Evolutionary conservation across 2,888 invertebrate species (phyloP).

Genomic region (Cynaeus angustus): DNA sequence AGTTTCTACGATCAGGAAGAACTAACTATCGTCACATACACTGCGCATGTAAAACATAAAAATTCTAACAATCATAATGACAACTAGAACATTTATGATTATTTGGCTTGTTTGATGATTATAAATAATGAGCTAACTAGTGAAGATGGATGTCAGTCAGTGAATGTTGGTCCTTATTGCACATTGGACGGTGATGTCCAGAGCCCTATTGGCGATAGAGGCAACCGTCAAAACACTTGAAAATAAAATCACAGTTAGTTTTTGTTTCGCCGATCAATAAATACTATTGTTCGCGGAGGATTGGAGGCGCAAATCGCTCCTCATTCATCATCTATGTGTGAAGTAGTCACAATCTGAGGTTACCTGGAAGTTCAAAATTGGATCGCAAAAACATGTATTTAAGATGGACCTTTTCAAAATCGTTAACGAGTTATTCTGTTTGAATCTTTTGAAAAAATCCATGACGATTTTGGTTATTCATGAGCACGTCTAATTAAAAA

Average conservation of each 20-base stretch:
- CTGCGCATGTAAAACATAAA: constrained; percentile 63
- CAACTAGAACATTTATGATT: constrained; percentile 71
- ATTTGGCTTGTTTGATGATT: constrained; percentile 69
- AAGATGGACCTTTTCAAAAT: constrained; percentile 27
- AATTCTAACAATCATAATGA: constrained; percentile 67
- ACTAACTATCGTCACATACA: constrained; percentile 63
- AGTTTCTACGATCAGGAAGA: constrained; percentile 51
- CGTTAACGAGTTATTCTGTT: not conserved
- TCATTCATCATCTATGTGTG: constrained; percentile 17
- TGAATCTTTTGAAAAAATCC: constrained; percentile 33
- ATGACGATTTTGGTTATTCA: not conserved
- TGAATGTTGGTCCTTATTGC: constrained; percentile 73
- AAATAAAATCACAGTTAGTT: constrained; percentile 55
- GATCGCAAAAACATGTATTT: constrained; percentile 38
- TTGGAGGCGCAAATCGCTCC: constrained; percentile 29
- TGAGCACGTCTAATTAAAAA: constrained; percentile 20
- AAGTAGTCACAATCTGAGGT: constrained; percentile 41
- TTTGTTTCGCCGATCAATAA: constrained; percentile 30
- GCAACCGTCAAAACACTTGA: constrained; percentile 72
- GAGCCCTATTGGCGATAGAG: constrained; percentile 70
- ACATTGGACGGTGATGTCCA: constrained; percentile 71
- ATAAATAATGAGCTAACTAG: constrained; percentile 70
- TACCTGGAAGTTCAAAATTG: constrained; percentile 37
- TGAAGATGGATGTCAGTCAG: constrained; percentile 71
- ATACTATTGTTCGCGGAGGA: constrained; percentile 16